Conservation (phyloP, 2,113 vertebrate species). For the Leucosticte australis region DNA sequence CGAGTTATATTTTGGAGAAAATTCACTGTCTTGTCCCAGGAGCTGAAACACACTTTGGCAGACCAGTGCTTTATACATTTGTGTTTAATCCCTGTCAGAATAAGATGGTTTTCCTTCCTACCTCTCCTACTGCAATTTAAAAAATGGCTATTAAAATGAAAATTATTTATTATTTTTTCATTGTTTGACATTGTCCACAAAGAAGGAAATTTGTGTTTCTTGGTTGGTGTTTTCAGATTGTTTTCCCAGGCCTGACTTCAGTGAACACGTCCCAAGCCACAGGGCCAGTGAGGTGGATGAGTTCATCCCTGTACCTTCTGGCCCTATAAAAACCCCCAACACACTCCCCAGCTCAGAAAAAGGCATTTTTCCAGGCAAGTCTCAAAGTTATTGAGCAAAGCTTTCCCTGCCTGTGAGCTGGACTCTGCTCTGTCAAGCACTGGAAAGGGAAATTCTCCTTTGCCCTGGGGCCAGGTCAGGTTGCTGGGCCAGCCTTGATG, state of each 20-base stretch:
- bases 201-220: background rate
- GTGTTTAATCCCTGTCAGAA: background rate
- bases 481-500: background rate
- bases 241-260: background rate
- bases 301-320: background rate
- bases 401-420: background rate
- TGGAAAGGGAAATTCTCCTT: background rate
- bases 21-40: background rate
- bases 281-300: background rate
- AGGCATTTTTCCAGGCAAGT: background rate
- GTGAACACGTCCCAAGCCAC: rapidly evolving
- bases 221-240: background rate
- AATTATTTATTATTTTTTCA: background rate
- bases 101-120: background rate
- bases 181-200: background rate
- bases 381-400: background rate
- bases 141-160: background rate
- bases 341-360: background rate
- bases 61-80: background rate
- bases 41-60: background rate
- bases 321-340: background rate
- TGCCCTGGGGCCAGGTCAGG: background rate
- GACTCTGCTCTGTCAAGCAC: background rate
- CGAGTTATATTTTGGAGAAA: conserved; percentile 5
- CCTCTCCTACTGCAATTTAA: background rate